A percentile compares a stretch with the other conserved stretches of the same genome.
phyloP scores from a whole-genome alignment of 2,888 invertebrate genomes.

The Athetis lepigone region DNA sequence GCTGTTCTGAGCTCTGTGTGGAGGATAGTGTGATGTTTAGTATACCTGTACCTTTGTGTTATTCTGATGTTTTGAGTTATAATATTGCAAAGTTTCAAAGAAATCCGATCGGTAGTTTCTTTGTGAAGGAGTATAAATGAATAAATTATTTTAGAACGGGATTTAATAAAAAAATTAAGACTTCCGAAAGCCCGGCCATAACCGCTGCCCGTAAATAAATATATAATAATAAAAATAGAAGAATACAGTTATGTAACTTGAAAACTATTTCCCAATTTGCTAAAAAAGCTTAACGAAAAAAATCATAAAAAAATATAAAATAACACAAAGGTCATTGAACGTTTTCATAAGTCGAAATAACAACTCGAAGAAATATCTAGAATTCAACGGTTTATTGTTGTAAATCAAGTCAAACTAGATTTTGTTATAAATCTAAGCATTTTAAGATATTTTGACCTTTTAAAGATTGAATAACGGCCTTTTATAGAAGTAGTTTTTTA shows the following conservation, averaged over 20 bases:
- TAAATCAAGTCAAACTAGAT: conserved; percentile 6
- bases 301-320: conserved; percentile 16
- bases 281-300: background rate
- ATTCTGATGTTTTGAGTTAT: too few species aligned
- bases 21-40: too few species aligned
- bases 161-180: too few species aligned
- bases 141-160: too few species aligned
- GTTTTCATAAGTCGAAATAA: conserved; percentile 6
- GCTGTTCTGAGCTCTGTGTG: background rate
- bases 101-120: too few species aligned
- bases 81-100: too few species aligned
- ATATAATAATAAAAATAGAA: conserved; percentile 25
- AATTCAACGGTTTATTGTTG: conserved; percentile 16
- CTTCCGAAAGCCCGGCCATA: too few species aligned
- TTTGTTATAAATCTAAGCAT: background rate
- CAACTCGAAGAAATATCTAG: conserved; percentile 22
- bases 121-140: too few species aligned
- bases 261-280: background rate
- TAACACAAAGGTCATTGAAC: conserved; percentile 47
- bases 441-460: conserved; percentile 3
- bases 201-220: too few species aligned
- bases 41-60: too few species aligned
- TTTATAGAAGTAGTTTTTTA: background rate
- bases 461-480: background rate
- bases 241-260: conserved; percentile 11